These are phyloP conservation scores for Zophobas morio DNA, from an alignment of 1,140 invertebrate genomes.

Conservation along the genomic window DNA sequence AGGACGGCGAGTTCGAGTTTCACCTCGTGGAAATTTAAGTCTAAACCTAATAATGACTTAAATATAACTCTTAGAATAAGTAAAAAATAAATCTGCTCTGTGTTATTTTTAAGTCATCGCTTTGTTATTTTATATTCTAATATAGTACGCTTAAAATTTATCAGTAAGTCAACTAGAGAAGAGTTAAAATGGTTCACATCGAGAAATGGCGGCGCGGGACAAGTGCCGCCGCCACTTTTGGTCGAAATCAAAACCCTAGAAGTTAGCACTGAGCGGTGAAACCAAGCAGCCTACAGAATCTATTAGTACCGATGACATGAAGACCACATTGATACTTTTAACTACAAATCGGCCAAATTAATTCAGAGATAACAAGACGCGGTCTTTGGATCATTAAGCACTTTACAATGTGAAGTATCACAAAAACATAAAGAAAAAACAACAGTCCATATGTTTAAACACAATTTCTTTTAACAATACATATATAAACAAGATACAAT, in stretches of 20 bases:
- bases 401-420: slow-evolving; percentile 49
- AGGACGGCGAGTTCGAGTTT: slow-evolving; percentile 4
- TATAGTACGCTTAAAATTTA: slow-evolving; percentile 41
- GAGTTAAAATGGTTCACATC: slow-evolving; percentile 42
- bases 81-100: slow-evolving; percentile 42
- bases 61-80: slow-evolving; percentile 40
- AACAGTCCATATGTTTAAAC: slow-evolving; percentile 58
- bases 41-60: slow-evolving; percentile 41
- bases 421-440: slow-evolving; percentile 52
- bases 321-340: slow-evolving; percentile 48
- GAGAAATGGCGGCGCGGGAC: slow-evolving; percentile 29
- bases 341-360: slow-evolving; percentile 27
- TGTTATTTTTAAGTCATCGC: slow-evolving; percentile 31
- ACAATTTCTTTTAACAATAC: slow-evolving; percentile 55
- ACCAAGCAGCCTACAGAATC: slow-evolving; percentile 34
- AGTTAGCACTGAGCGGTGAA: slow-evolving; percentile 36
- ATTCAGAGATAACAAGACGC: slow-evolving; percentile 38
- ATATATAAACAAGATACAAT: slow-evolving; percentile 56
- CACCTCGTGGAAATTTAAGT: slow-evolving; percentile 34
- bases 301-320: slow-evolving; percentile 46
- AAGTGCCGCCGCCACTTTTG: slow-evolving; percentile 22
- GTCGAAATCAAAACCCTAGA: slow-evolving; percentile 32
- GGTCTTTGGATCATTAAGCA: slow-evolving; percentile 47
- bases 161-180: slow-evolving; percentile 40
- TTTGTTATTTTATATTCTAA: slow-evolving; percentile 26